Evolutionary conservation across 2,113 vertebrate genomes (phyloP), one percentile per base, ranked within the genome.

Genomic region (Ciconia stormi): DNA sequence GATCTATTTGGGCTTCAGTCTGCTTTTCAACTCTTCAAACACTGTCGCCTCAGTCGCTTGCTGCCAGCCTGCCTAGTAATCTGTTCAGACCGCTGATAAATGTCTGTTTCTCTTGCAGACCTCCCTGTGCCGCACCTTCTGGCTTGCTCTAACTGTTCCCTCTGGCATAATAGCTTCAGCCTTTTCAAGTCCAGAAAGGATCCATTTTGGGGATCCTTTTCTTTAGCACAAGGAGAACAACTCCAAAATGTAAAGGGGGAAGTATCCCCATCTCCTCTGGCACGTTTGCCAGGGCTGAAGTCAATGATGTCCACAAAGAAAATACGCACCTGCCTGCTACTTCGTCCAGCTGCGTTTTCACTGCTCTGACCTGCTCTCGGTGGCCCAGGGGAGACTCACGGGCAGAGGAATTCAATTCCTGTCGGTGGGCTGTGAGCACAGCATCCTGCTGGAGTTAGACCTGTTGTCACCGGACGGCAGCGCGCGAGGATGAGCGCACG

Each of bases 401-500:
- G 38, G 23, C 38, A 65, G 38, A 49, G 32, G 49, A 44, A 27
- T 44, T 32, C 44, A 44, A 16, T 59, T 36, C 7, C 3, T 32
- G 1, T 42, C 2, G 3, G 15, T 69, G 36, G 34, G 32, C 50
- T 53, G 34, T 2, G 34, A n/a, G 16, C 65, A 34, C 55, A 59
- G 27, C 38, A 61, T 61, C 25, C 34, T 56, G 2, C 8, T 55
- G 46, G 50, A 36, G 14, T 34, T n/a, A 49, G 34, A n/a, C 19
- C 38, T 42, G 25, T 42, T 46, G 10, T 27, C 36, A 32, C 29
- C 25, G 38, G 30, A 8, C 5, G 22, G 21, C 62, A 59, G 30
- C 1, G 2, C 19, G 15, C 0, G 0, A 56, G 36, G 62, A 8
- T 63, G 42, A 19, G 10, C 21, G 44, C 22, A 19, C n/a, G 32